Evolutionary conservation across 2,797 vertebrate species (phyloP).

Genomic region (Todus mexicanus): DNA sequence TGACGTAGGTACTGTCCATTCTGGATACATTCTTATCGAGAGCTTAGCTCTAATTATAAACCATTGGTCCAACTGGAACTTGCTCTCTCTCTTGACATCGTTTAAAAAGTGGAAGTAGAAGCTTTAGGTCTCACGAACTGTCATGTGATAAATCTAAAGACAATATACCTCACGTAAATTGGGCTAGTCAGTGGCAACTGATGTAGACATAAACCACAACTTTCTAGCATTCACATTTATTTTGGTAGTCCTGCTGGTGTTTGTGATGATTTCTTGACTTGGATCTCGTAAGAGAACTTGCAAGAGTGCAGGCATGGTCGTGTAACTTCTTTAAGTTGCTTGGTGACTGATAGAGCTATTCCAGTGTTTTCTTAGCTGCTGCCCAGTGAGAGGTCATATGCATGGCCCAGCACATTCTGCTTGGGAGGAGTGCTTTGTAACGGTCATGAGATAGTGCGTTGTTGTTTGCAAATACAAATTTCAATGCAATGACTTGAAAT

Average conservation of each 20-base stretch:
- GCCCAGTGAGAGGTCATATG: neutral
- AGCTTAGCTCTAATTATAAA: neutral
- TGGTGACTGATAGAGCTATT: neutral
- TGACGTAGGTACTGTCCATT: neutral
- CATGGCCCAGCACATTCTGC: fast-evolving
- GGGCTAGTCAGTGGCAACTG: neutral
- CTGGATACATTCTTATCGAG: neutral
- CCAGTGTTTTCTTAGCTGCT: neutral
- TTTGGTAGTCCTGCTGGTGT: neutral
- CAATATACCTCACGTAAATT: neutral
- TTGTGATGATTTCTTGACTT: neutral
- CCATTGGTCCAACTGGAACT: neutral
- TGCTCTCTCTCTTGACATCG: neutral
- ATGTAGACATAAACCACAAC: neutral
- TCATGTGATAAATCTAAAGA: neutral
- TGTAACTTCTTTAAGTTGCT: neutral
- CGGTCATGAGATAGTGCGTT: fast-evolving
- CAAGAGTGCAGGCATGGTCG: neutral
- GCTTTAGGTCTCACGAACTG: neutral
- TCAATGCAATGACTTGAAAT: neutral
- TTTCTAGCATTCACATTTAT: neutral
- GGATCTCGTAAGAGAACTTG: neutral
- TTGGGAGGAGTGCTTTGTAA: neutral
- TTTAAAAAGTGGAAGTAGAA: neutral
- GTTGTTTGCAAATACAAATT: neutral